Conservation (phyloP, 2,113 vertebrate species). For the Mobula hypostoma region DNA sequence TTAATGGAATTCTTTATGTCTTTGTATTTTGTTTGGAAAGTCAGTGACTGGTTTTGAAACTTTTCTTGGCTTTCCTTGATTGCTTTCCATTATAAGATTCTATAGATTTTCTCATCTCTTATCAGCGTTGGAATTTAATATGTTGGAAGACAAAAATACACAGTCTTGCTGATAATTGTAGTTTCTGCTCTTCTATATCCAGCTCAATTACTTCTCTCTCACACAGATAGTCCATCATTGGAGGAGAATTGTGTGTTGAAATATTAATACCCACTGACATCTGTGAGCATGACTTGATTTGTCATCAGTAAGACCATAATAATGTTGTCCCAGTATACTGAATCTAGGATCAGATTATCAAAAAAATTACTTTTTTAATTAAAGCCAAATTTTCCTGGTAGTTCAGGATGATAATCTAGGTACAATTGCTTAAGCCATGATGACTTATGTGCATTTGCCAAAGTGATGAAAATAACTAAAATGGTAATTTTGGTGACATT, state of each 20-base stretch:
- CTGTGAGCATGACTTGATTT: background rate
- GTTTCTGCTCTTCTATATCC: conserved; percentile 1
- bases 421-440: background rate
- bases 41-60: background rate
- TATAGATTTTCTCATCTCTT: background rate
- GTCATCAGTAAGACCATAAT: background rate
- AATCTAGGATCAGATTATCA: background rate
- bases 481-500: conserved; percentile 28
- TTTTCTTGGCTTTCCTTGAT: background rate
- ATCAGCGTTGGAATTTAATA: background rate
- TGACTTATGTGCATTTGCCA: background rate
- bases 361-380: background rate
- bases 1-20: background rate
- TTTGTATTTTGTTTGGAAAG: background rate
- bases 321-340: background rate
- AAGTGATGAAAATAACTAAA: background rate
- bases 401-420: background rate
- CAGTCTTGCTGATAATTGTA: background rate
- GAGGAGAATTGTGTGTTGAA: background rate
- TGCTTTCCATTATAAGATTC: background rate
- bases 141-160: background rate
- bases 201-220: conserved; percentile 9
- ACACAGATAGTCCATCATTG: background rate
- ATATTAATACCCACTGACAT: background rate
- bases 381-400: background rate